Base-by-base conservation (phyloP, 2,888 invertebrate genomes). In the Chloroclystis v-ata region DNA sequence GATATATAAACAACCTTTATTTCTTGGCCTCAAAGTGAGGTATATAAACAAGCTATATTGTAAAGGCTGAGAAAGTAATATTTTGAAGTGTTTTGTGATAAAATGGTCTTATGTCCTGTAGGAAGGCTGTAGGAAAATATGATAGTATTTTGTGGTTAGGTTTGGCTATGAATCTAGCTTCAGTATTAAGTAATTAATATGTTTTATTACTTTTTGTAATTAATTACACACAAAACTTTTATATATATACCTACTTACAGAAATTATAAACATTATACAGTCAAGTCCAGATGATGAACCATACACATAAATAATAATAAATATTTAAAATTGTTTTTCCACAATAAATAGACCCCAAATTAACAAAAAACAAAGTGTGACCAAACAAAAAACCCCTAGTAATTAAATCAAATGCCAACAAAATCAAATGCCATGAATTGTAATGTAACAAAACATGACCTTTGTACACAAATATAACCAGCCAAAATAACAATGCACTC, bases 1-100 rank as follows among this genome's bases (percentile, higher is more conserved):
- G 78, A 82, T 86, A 78, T 84, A 85, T 84, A 82, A 78, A 76
- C 76, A 83, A 79, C 76, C 78, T 78, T 75, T 75, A 67, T 69
- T 65, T 64, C 61, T 69, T 67, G 67, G 72, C 65, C 66, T 71
- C 60, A 20, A 20, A 20, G 56, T 47, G 32, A 38, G 44, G 10
- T 20, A 20, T 20, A 20, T 20, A 20, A 20, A 20, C 20, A 20
- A 5, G 37, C 16, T 28, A 28, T 14, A 20, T 43, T 30, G 28
- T 30, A 25, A 1, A 24, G 10, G 8, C 16, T 25, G 14, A 9
- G 13, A 13, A 8, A n/a, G n/a, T n/a, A n/a, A n/a, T n/a, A n/a
- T n/a, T n/a, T n/a, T n/a, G n/a, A n/a, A n/a, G n/a, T n/a, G n/a
- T n/a, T n/a, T n/a, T n/a, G n/a, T n/a, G n/a, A n/a, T n/a, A n/a